Conservation (phyloP, 2,888 invertebrate species). For the Phyto melanocephala region DNA sequence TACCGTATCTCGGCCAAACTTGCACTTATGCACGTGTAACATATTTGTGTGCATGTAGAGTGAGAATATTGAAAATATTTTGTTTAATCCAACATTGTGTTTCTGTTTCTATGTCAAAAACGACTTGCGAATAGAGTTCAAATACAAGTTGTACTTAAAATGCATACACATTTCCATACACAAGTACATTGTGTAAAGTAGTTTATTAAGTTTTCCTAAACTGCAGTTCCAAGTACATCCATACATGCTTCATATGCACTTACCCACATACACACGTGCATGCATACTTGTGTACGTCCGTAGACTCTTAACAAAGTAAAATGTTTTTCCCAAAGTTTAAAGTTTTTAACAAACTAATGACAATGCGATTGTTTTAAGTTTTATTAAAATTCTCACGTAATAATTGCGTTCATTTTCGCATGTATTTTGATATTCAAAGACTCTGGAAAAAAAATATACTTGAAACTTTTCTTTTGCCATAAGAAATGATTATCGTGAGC, state of each 20-base stretch:
- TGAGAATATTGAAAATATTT: constrained; percentile 33
- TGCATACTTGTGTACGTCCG: neutral
- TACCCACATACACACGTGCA: neutral
- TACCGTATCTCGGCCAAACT: no score
- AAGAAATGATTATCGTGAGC: neutral
- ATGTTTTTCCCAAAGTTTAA: constrained; percentile 35
- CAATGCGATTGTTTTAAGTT: constrained; percentile 72
- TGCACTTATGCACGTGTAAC: no score
- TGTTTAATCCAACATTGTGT: constrained; percentile 40
- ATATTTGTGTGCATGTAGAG: neutral
- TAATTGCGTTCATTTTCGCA: constrained; percentile 68
- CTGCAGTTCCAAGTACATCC: constrained; percentile 9
- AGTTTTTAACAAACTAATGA: constrained; percentile 61
- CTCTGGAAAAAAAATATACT: neutral
- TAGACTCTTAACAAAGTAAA: neutral
- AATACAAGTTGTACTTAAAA: constrained; percentile 32
- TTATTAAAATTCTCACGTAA: constrained; percentile 76
- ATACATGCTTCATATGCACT: neutral
- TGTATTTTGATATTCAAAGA: constrained; percentile 1
- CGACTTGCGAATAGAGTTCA: constrained; percentile 39
- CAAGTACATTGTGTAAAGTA: constrained; percentile 3
- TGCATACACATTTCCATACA: neutral
- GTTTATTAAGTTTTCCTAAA: constrained; percentile 37
- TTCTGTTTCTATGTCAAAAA: constrained; percentile 46
- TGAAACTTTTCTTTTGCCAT: neutral